Percentiles rank a stretch among this genome's conserved stretches.
Conservation (phyloP, 2,797 vertebrate species). For the Cyprinodon diabolis region DNA sequence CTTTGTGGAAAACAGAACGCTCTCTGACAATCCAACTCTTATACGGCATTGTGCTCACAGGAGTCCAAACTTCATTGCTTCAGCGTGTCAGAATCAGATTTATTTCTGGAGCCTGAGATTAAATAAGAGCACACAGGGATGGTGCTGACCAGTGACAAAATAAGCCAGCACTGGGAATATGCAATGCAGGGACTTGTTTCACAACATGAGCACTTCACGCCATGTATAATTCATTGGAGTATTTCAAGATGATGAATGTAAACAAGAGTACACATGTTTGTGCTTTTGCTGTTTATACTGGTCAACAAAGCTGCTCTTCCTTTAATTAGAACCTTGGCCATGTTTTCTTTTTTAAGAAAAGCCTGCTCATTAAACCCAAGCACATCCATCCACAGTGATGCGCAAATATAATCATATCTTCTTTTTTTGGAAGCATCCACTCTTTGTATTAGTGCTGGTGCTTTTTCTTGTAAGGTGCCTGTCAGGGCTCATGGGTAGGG, state of each 20-base stretch:
- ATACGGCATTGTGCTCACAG: slow-evolving; percentile 23
- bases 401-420: slow-evolving; percentile 3
- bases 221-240: slow-evolving; percentile 66
- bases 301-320: slow-evolving; percentile 23
- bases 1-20: slow-evolving; percentile 16
- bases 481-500: slow-evolving; percentile 66
- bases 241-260: slow-evolving; percentile 47
- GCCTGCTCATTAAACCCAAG: slow-evolving; percentile 47
- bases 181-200: slow-evolving; percentile 15
- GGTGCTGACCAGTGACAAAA: slow-evolving; percentile 54
- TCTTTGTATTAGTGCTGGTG: slow-evolving; percentile 50
- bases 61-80: slow-evolving; percentile 34
- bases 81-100: slow-evolving; percentile 47
- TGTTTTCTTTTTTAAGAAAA: slow-evolving; percentile 14
- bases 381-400: background rate
- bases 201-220: slow-evolving; percentile 60
- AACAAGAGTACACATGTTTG: slow-evolving; percentile 21
- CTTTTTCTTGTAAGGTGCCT: slow-evolving; percentile 39
- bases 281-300: slow-evolving; percentile 7
- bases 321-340: slow-evolving; percentile 29
- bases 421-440: slow-evolving; percentile 13
- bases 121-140: slow-evolving; percentile 53
- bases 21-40: slow-evolving; percentile 38
- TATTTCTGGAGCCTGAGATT: slow-evolving; percentile 56
- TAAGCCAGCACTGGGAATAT: slow-evolving; percentile 36